Evolutionary conservation across 2,797 vertebrate genomes (phyloP), one percentile per base, ranked within the genome.

Genomic region (Knipowitschia caucasica): DNA sequence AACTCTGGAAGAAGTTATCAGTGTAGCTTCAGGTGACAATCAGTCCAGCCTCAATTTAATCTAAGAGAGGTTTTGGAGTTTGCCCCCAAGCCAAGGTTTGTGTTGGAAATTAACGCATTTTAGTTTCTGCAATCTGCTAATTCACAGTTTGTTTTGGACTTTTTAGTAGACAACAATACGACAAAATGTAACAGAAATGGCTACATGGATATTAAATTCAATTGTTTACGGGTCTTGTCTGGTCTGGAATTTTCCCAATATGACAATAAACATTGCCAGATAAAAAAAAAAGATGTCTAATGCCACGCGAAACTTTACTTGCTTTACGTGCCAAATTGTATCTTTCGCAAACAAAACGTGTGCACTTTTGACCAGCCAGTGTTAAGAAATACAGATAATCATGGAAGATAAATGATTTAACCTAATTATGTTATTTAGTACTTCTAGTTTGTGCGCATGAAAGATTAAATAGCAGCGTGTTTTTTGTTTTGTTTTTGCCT

Each of bases 1-100:
- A 49, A 23, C 26, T 46, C n/a, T 18, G 26, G 12, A n/a, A 33
- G 18, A 49, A 49, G 11, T 49, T 49, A 34, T 49, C 20, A n/a
- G 20, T 34, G 11, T 34, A 30, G 20, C 30, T 49, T 3, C 11
- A 34, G 30, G 46, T 14, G 20, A 49, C 18, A 33, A 47, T 47
- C 44, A 31, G 18, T 12, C 11, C 17, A 33, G 30, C 18, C 5
- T 14, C 30, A 33, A 8, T 47, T 47, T 33, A 17, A 33, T n/a
- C 30, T 9, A 23, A n/a, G 18, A 23, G 18, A 46, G 15, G 10
- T 46, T 49, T 23, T 3, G 6, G n/a, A 26, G 25, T n/a, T 15
- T 33, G 20, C 27, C 8, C 14, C 20, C 7, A 9, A 38, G 17
- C 7, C 9, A 21, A 47, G 27, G 17, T 23, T 20, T 33, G 30